Evolutionary conservation across 2,113 vertebrate genomes (phyloP).

Genomic region (Neomonachus schauinslandi): DNA sequence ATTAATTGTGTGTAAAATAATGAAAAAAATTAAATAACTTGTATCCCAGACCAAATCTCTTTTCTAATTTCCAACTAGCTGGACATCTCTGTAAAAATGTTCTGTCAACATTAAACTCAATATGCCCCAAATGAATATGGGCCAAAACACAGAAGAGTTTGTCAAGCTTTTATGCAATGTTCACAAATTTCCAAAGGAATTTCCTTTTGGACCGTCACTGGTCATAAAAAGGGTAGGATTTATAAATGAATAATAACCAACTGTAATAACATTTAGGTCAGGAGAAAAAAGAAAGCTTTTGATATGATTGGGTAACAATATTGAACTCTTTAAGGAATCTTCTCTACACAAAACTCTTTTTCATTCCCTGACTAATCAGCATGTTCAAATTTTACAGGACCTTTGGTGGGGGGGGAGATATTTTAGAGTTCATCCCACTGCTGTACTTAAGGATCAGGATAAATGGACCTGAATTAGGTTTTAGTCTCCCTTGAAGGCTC

Average conservation of each 20-base stretch:
- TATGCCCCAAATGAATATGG: neutral
- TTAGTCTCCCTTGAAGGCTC: neutral
- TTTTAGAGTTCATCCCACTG: neutral
- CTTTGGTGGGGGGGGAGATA: neutral
- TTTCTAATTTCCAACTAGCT: neutral
- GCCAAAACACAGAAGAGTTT: neutral
- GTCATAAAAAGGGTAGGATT: neutral
- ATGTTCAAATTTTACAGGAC: neutral
- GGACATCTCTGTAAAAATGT: neutral
- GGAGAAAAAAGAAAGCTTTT: neutral
- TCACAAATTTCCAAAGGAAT: neutral
- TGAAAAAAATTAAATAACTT: neutral
- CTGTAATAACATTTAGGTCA: neutral
- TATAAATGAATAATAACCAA: neutral
- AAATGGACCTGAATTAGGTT: neutral
- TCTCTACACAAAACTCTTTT: constrained; percentile 49
- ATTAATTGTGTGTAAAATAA: neutral
- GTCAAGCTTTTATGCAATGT: neutral
- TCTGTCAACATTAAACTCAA: neutral
- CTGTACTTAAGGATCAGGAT: neutral
- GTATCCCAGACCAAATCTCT: neutral
- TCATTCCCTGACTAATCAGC: neutral
- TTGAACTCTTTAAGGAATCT: constrained; percentile 23
- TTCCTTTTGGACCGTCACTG: neutral
- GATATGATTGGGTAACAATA: neutral